Evolutionary conservation across 35 echinoderm and acorn worm genomes (phyloP), one percentile per base, ranked within the genome.

Genomic region (Anneissia japonica): DNA sequence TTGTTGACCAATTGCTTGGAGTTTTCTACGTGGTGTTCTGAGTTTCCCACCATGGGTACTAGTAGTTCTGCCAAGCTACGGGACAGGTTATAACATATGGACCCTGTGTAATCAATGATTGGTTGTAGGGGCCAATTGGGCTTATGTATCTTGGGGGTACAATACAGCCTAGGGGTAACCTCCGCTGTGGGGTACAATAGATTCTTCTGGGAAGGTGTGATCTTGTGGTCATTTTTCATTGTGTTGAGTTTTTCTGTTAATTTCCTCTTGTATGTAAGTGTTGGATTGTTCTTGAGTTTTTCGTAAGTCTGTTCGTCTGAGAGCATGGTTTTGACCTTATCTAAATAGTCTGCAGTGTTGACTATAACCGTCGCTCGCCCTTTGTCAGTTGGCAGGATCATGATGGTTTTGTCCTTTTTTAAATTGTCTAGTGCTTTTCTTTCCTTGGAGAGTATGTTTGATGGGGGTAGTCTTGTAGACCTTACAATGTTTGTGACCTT

Each of bases 21-120:
- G 38, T 74, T 74, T 72, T 85, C 34, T 17, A 85, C 83, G 73
- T 84, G 82, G 72, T 85, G 55, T 36, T 74, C 36, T 37, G 83
- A 37, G 39, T 85, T 34, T 51, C 83, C 83, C 26, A 85, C 83
- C 55, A 85, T 73, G 38, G 83, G 83, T 74, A 36, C 21, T 74
- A 85, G 55, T 36, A 85, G 30, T 34, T 85, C 83, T 73, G 72
- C 31, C 35, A 85, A 72, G 23, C 46, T 21, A 74, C 83, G 72
- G 29, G 83, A 73, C 73, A 39, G 34, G 46, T 72, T 74, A 38
- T 85, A 85, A 35, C 83, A 31, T 23, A 85, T 85, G 31, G 83
- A 85, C 30, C 83, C 83, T 85, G 83, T 85, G 38, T 85, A 84
- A 34, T 84, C 82, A 31, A 84, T 46, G 32, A 84, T 84, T n/a